Evolutionary conservation across 2,113 vertebrate species (phyloP).

Genomic region (Castor canadensis): DNA sequence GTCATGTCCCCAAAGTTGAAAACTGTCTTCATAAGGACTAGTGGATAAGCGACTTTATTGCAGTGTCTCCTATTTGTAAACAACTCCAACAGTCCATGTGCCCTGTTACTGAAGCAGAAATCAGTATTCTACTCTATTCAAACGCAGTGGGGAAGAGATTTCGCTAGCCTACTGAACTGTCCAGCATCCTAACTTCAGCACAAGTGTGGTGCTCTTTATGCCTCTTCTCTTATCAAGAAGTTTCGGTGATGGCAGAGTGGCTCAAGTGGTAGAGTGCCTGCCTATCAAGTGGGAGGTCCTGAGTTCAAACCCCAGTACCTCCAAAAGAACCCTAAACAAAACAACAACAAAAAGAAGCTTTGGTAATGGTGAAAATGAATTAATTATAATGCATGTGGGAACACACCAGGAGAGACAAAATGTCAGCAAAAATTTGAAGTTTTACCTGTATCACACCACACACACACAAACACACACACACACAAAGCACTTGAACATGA

Average conservation of each 20-base stretch:
- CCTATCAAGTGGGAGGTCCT: too few relatives aligned
- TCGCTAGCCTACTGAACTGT: not conserved
- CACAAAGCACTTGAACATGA: not conserved
- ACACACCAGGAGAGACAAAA: not conserved
- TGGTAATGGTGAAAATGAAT: not conserved
- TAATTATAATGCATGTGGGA: not conserved
- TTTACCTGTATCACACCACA: not conserved
- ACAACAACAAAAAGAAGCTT: too few relatives aligned
- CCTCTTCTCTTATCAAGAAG: not conserved
- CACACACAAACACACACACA: not conserved
- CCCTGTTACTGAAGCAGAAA: not conserved
- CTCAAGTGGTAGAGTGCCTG: too few relatives aligned
- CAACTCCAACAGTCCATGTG: not conserved
- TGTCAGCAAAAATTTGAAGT: not conserved
- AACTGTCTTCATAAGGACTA: not conserved
- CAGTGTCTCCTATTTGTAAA: not conserved
- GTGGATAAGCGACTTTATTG: not conserved
- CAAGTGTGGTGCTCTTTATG: not conserved
- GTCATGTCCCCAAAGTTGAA: not conserved
- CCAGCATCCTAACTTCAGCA: not conserved
- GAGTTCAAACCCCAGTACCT: too few relatives aligned
- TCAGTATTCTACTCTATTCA: not conserved
- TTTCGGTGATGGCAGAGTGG: too few relatives aligned
- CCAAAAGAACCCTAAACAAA: too few relatives aligned
- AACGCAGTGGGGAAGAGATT: not conserved